Base-by-base conservation (phyloP, 1,140 invertebrate species). In the Pteromalus puparum region DNA sequence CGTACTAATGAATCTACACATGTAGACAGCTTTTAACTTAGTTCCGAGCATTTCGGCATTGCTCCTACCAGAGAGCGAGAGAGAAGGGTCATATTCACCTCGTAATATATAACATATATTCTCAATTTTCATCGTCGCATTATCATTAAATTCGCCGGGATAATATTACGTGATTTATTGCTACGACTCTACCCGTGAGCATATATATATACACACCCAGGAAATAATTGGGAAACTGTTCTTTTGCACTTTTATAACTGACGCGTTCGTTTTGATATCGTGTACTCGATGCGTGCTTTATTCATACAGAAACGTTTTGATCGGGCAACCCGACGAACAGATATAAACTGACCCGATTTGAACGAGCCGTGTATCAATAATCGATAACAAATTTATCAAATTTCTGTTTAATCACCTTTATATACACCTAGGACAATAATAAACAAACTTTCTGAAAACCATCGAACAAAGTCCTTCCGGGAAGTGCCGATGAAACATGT, bases 1-100 rank as follows among this genome's bases (percentile, higher is more conserved):
- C 79, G 12, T 48, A 70, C 84, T 85, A 85, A 85, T 85, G 80
- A 82, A 85, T 85, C 80, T 82, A 79, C 73, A 73, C 80, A 73
- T 85, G 79, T 81, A 85, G 53, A 9, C 42, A 70, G 78, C 77
- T 78, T 84, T 84, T 84, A 84, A 80, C 30, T 81, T 65, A 80
- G 46, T 34, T 24, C 67, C 10, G 70, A 74, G 26, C 46, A 84
- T 81, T 84, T 81, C 78, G 21, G 26, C 38, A 68, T 68, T 76
- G 78, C 68, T n/a, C 21, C 3, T 15, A 13, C 18, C 18, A 34
- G n/a, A n/a, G 53, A 21, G 18, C 12, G 18, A 61, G 21, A n/a
- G 53, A n/a, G 13, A 53, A 53, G 48, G 48, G 10, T 84, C 72
- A 30, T 81, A 68, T 75, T 81, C 53, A 18, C 61, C 7, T 5